These are phyloP conservation scores for Netelia inedita DNA, from an alignment of 2,888 invertebrate genomes.

Conservation along the genomic window DNA sequence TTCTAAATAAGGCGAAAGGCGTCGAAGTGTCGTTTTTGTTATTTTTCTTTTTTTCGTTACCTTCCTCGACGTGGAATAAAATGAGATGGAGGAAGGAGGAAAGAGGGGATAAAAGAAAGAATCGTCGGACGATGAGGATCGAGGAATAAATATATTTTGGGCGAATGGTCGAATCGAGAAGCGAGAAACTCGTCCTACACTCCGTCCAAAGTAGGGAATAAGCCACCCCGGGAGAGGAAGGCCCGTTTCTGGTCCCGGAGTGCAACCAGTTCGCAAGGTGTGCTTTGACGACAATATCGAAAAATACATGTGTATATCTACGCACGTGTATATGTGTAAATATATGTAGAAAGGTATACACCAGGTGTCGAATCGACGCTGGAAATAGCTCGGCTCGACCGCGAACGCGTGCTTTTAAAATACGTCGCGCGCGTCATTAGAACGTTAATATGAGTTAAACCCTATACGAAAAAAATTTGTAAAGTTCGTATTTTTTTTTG, in stretches of 20 bases:
- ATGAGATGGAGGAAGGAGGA: background rate
- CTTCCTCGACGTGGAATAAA: background rate
- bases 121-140: background rate
- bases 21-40: no score
- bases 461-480: no score
- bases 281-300: conserved; percentile 37
- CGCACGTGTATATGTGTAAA: background rate
- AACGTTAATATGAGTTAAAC: no score
- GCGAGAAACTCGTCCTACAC: conserved; percentile 10
- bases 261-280: conserved; percentile 66
- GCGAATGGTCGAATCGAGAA: conserved; percentile 2
- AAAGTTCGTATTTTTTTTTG: no score
- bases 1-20: no score
- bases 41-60: background rate
- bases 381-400: background rate
- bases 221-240: conserved; percentile 8
- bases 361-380: conserved; percentile 23
- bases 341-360: background rate
- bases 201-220: background rate
- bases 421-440: no score
- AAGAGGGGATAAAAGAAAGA: background rate
- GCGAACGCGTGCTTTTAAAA: no score
- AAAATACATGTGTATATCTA: conserved; percentile 28
- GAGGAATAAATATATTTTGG: conserved; percentile 20
- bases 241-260: conserved; percentile 1